Conservation (phyloP, 1,140 invertebrate genomes). For the Danaus plexippus region DNA sequence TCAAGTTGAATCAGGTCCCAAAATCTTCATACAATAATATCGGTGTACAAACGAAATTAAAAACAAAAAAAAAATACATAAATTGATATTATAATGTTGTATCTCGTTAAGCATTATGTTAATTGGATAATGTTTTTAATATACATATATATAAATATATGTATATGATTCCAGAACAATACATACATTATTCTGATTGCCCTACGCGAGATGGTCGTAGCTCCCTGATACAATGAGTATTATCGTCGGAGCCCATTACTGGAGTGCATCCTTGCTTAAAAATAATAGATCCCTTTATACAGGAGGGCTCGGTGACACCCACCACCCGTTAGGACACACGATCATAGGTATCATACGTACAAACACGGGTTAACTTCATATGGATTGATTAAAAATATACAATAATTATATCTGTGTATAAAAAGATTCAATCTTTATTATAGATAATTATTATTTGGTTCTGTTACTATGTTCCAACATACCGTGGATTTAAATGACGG, state of each 20-base stretch:
- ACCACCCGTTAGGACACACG: too few species aligned
- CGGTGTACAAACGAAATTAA: too few species aligned
- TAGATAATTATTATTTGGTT: neutral
- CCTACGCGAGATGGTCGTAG: conserved; percentile 37
- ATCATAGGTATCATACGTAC: too few species aligned
- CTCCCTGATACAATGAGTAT: conserved; percentile 38
- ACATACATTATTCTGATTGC: conserved; percentile 57
- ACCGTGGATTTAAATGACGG: neutral
- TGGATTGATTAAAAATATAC: neutral
- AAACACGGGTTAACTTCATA: too few species aligned
- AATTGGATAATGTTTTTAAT: too few species aligned
- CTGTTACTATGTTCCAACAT: neutral
- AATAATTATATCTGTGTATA: neutral
- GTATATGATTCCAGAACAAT: conserved; percentile 33
- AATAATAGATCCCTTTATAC: conserved; percentile 50
- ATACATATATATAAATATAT: too few species aligned
- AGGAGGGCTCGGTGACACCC: conserved; percentile 28
- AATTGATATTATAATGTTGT: too few species aligned
- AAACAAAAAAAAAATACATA: too few species aligned
- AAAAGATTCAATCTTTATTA: neutral
- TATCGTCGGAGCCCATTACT: conserved; percentile 57
- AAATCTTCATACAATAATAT: too few species aligned
- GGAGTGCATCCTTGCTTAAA: conserved; percentile 56
- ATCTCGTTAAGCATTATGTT: too few species aligned
- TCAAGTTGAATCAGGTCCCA: too few species aligned